Base-by-base conservation (phyloP, 1,140 invertebrate genomes). In the Antheraea mylitta region DNA sequence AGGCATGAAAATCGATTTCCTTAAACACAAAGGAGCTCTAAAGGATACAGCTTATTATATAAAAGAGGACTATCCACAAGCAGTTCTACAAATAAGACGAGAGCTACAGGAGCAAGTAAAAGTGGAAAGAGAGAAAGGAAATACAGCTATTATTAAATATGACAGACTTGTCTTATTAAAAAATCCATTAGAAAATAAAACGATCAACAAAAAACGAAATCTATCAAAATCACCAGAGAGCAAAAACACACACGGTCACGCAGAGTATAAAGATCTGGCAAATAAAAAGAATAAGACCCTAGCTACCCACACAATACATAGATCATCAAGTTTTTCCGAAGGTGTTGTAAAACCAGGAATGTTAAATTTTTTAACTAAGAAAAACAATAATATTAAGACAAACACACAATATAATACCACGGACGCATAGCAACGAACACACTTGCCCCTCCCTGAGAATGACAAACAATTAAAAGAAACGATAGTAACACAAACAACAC, bases 61-160 rank as follows among this genome's bases (percentile, higher is more conserved):
- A 30, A 63, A 63, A 63, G 61, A 63, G 30, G 61, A 63, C 61
- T 36, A 63, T 36, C 61, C 61, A 13, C 19, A 63, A 37, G 16
- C 19, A 36, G 61, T 63, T 36, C 30, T 63, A 30, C 19, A 63
- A 11, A 63, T 30, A 30, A 63, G 61, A 37, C 19, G 16, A 37
- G 61, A 63, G 61, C 61, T 63, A 36, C 61, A 63, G 30, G 22
- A 63, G 22, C 61, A 63, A 63, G 61, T 36, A 11, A 22, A 13
- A 63, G 30, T 13, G 3, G 61, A 63, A 63, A 60, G 58, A 63
- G 61, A 63, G 61, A 63, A 63, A 6, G 61, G 30, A 30, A 63
- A 63, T 37, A 36, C 19, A 36, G 61, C 30, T 0, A 63, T 22
- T 36, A 63, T 63, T 7, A 63, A 63, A 63, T 60, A 60, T 22